Evolutionary conservation across 2,888 invertebrate species (phyloP).

Genomic region (Liodrosophila aerea): DNA sequence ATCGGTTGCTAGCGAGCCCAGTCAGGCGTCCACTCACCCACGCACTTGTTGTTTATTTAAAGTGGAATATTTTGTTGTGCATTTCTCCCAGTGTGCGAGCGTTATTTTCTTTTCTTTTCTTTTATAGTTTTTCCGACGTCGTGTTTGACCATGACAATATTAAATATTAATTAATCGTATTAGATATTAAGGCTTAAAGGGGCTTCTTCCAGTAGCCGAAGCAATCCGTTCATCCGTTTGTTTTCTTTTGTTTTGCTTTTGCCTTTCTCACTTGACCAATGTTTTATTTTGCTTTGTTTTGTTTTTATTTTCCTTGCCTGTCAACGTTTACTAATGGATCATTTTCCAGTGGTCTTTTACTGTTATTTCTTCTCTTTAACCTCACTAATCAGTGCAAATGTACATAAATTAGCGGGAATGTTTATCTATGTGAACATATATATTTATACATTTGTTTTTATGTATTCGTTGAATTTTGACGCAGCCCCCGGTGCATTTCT

Average conservation of each 20-base stretch:
- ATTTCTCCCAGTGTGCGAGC: not conserved
- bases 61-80: slow-evolving; percentile 30
- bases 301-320: slow-evolving; percentile 29
- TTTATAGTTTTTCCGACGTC: slow-evolving; percentile 49
- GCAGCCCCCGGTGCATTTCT: slow-evolving; percentile 29
- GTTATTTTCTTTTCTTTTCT: slow-evolving; percentile 32
- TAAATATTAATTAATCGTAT: slow-evolving; percentile 69
- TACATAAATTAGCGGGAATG: not conserved
- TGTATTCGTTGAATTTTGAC: slow-evolving; percentile 38
- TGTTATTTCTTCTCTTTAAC: slow-evolving; percentile 41
- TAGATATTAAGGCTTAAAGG: slow-evolving; percentile 53
- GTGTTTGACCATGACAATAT: slow-evolving; percentile 72
- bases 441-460: slow-evolving; percentile 10
- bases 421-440: slow-evolving; percentile 4
- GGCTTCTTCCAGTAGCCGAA: slow-evolving; percentile 23
- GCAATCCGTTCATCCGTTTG: slow-evolving; percentile 18
- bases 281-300: slow-evolving; percentile 32
- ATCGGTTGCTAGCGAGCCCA: slow-evolving; percentile 16
- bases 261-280: too few relatives aligned
- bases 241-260: slow-evolving; percentile 8
- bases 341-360: slow-evolving; percentile 3
- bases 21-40: slow-evolving; percentile 52
- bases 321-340: slow-evolving; percentile 35
- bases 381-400: slow-evolving; percentile 54
- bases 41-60: slow-evolving; percentile 54